These are phyloP conservation scores for Penaeus japonicus DNA, from an alignment of 1,140 invertebrate species.

Conservation along the genomic window DNA sequence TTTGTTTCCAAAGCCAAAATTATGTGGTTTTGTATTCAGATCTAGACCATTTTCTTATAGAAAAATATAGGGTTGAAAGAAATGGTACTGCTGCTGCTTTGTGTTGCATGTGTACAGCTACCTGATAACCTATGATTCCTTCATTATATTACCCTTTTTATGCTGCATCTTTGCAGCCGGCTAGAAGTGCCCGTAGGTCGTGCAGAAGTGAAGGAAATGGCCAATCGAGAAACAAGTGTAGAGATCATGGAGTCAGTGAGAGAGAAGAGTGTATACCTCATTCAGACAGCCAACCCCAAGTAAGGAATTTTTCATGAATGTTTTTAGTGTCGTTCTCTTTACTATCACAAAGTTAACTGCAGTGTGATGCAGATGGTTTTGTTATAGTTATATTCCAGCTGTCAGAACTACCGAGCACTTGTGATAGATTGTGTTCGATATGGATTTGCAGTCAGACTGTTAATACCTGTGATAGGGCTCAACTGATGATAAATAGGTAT, in stretches of 20 bases:
- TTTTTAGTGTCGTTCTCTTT: not conserved
- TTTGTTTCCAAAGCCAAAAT: too few species aligned
- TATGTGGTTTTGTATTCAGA: too few species aligned
- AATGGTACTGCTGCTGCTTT: not conserved
- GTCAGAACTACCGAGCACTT: too few species aligned
- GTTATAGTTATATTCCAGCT: not conserved
- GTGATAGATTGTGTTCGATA: too few species aligned
- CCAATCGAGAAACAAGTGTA: conserved; percentile 94
- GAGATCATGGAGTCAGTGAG: conserved; percentile 96
- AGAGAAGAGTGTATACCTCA: conserved; percentile 95
- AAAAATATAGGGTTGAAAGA: too few species aligned
- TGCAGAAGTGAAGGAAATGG: conserved; percentile 92
- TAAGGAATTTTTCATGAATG: conserved; percentile 28
- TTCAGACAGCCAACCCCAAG: conserved; percentile 86
- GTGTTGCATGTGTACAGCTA: not conserved
- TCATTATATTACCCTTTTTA: conserved; percentile 22
- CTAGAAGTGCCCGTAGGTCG: conserved; percentile 87
- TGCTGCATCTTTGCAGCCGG: conserved; percentile 70
- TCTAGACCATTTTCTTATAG: too few species aligned
- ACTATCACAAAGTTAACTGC: not conserved
- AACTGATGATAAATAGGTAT: too few species aligned
- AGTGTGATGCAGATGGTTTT: not conserved
- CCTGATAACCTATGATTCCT: not conserved
- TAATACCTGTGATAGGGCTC: too few species aligned
- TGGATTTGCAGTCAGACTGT: too few species aligned